Base-by-base conservation (phyloP, 2,797 vertebrate genomes). In the Molossus molossus region DNA sequence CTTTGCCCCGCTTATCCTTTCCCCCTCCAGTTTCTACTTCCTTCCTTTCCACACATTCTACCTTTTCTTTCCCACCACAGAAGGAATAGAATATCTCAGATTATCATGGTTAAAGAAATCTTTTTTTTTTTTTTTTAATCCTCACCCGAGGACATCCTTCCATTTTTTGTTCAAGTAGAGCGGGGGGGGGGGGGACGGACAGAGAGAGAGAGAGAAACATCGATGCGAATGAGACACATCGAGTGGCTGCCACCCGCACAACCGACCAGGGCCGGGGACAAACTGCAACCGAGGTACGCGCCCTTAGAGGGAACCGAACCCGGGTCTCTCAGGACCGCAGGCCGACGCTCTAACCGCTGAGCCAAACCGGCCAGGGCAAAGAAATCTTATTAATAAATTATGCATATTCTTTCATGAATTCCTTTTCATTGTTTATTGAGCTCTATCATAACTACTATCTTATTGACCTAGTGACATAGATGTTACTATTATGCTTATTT, bases 401-500 rank as follows among this genome's bases (percentile, higher is more conserved):
- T 21, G 67, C 60, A 11, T 40, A 79, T 69, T 45, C 17, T 29
- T 69, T 80, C 25, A 80, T 21, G 29, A 58, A 17, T 57, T 79
- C 48, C 25, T 55, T 48, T 75, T 75, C 62, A 53, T 91, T 75
- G 9, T 60, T 93, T 76, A 87, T 69, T 81, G 72, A 72, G 15
- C 27, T 53, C 50, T 94, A 10, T 55, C 13, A 45, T 53, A 90
- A 45, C 64, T 85, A 27, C 75, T 40, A 27, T 27, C 45, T 85
- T 17, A 55, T 3, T n/a, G 40, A 58, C 13, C 53, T 94, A 79
- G 15, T 72, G 37, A 65, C 29, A 45, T 65, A 65, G n/a, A 18
- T 53, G 64, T 79, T 85, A 70, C 50, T 70, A n/a, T 86, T 86
- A 55, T 7, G 48, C 11, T 79, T 57, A 90, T 90, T 72, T 79